Base-by-base conservation (phyloP, 2,888 invertebrate genomes). In the Bedellia somnulentella region DNA sequence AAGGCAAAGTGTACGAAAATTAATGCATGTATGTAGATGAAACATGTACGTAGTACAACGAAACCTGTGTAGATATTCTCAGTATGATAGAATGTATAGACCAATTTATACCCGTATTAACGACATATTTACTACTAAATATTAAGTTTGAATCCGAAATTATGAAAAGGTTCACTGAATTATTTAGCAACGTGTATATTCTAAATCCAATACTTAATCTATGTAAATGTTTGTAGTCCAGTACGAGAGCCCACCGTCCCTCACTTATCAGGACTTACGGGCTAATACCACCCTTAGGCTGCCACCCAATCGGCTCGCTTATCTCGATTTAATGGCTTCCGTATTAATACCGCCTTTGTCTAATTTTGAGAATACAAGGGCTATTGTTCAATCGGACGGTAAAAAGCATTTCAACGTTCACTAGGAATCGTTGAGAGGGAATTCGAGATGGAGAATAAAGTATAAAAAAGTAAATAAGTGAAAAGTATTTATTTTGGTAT, bases 311-410 rank as follows among this genome's bases (percentile, higher is more conserved):
- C 47, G 45, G 49, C 56, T 30, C 31, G 66, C 70, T 73, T 73
- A 75, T 75, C 71, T 70, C 68, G 66, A 71, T 71, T 71, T 73
- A 73, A 73, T 75, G 71, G 70, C 59, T 67, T 67, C 66, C 64
- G 67, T 66, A 70, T 70, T 71, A 70, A 68, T 71, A 59, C 73
- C 60, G 68, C 56, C 59, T 71, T 73, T 70, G 71, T 70, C 68
- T 70, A 71, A 68, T 71, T 73, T 62, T n/a, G 52, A 55, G 59
- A 55, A 54, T 59, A 47, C 55, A 52, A 48, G 43, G 49, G 53
- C 52, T 47, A 57, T 58, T 68, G 68, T 59, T 64, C 52, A 67
- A 68, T 68, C 59, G 64, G 59, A 52, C 49, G 58, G 57, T 57
- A 68, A 64, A 64, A 71, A 66, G 57, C 52, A 54, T 18, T 5